phyloP scores from a whole-genome alignment of 2,797 vertebrate genomes.

The Pyrocephalus nanus region DNA sequence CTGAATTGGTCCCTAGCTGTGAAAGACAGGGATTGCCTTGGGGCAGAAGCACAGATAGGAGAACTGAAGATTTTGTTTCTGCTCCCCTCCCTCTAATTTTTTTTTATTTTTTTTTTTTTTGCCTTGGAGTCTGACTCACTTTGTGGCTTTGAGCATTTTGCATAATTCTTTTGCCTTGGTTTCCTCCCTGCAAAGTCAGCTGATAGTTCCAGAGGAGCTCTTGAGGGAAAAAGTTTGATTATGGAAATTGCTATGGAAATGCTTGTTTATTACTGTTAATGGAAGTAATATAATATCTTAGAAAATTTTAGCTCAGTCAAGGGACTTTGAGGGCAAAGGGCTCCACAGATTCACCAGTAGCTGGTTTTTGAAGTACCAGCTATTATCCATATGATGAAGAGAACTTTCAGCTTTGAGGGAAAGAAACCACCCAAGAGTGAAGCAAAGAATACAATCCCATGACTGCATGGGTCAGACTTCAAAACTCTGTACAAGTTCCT shows the following conservation, averaged over 20 bases:
- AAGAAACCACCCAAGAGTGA: background rate
- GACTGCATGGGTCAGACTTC: background rate
- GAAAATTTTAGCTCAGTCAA: conserved; percentile 17
- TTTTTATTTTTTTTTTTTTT: background rate
- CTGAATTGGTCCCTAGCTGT: conserved; percentile 4
- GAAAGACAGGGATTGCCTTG: conserved; percentile 31
- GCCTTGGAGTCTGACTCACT: background rate
- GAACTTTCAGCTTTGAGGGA: background rate
- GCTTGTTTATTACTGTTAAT: conserved; percentile 14
- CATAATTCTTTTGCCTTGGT: conserved; percentile 54
- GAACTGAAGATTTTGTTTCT: background rate
- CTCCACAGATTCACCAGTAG: background rate
- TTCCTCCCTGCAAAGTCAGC: conserved; percentile 24
- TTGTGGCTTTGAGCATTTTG: conserved; percentile 22
- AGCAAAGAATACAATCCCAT: background rate
- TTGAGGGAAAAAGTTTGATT: conserved; percentile 17
- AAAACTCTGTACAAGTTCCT: background rate
- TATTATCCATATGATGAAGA: background rate
- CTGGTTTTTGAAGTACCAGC: background rate
- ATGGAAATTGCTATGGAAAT: conserved; percentile 38
- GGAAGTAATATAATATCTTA: background rate
- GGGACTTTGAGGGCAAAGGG: background rate
- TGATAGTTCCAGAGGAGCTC: background rate
- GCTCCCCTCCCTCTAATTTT: fast-evolving
- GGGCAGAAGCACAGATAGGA: background rate